phyloP scores from a whole-genome alignment of 2,113 vertebrate genomes.

The Procavia capensis region DNA sequence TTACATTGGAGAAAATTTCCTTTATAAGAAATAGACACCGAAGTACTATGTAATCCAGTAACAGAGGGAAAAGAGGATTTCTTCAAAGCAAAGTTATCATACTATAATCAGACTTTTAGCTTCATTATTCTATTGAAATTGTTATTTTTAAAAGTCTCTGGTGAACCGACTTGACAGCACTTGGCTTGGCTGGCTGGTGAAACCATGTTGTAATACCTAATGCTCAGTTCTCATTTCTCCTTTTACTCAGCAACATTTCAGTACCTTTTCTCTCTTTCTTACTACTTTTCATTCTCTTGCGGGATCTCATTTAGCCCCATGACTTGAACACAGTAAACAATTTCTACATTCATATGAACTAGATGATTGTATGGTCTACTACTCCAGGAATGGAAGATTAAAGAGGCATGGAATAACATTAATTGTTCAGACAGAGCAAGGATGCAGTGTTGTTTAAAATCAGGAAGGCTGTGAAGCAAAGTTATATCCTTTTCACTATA shows the following conservation, averaged over 20 bases:
- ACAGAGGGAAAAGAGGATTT: background rate
- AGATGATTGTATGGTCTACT: too few relatives aligned
- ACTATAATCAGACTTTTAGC: background rate
- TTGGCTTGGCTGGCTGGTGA: background rate
- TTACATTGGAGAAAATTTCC: background rate
- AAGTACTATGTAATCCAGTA: background rate
- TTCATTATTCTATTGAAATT: background rate
- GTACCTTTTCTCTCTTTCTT: background rate
- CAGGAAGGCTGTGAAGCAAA: too few relatives aligned
- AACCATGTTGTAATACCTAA: background rate
- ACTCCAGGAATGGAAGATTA: too few relatives aligned
- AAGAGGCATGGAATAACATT: too few relatives aligned
- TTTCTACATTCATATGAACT: background rate
- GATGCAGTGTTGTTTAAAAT: too few relatives aligned
- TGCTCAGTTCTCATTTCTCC: background rate
- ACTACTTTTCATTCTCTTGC: background rate
- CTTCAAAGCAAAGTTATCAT: background rate
- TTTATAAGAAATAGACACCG: background rate
- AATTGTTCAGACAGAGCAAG: too few relatives aligned
- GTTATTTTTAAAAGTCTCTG: background rate
- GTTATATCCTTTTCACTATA: too few relatives aligned
- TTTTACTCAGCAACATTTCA: background rate
- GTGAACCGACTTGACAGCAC: too few relatives aligned
- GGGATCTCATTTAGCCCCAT: background rate
- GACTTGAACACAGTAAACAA: too few relatives aligned